Evolutionary conservation across 1,140 invertebrate genomes (phyloP).

Genomic region (Habropoda laboriosa): DNA sequence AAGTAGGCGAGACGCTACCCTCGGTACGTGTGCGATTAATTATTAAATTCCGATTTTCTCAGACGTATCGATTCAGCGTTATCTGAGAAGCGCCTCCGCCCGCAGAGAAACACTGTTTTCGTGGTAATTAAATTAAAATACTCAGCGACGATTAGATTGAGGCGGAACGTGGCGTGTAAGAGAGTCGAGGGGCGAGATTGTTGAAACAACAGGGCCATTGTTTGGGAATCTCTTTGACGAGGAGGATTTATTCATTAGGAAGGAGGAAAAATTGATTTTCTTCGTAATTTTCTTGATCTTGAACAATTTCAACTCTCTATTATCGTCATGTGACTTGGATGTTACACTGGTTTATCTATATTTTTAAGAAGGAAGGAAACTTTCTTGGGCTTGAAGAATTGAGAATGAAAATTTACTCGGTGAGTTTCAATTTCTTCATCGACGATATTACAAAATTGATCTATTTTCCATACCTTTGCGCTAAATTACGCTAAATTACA

Average conservation of each 20-base stretch:
- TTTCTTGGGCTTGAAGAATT: too few relatives aligned
- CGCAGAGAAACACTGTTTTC: conserved; percentile 22
- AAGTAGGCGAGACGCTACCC: conserved; percentile 21
- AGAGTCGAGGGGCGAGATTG: not conserved
- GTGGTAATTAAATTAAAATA: conserved; percentile 45
- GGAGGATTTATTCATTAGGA: not conserved
- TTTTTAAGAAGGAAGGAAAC: too few relatives aligned
- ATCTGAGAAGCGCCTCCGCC: not conserved
- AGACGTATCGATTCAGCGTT: conserved; percentile 16
- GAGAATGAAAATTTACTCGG: too few relatives aligned
- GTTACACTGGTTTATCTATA: too few relatives aligned
- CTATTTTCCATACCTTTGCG: not conserved
- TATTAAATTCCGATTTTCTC: conserved; percentile 39
- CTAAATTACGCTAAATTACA: not conserved
- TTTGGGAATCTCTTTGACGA: not conserved
- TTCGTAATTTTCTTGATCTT: not conserved
- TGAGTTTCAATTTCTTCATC: too few relatives aligned
- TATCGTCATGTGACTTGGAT: too few relatives aligned
- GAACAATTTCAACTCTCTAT: too few relatives aligned
- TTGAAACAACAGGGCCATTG: not conserved
- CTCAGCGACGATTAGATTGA: conserved; percentile 37
- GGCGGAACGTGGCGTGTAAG: not conserved
- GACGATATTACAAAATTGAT: not conserved
- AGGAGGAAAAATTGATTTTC: not conserved
- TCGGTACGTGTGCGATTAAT: conserved; percentile 16